A percentile compares a stretch with the other conserved stretches of the same genome.
Conservation (phyloP, 2,113 vertebrate species). For the Neofelis nebulosa region DNA sequence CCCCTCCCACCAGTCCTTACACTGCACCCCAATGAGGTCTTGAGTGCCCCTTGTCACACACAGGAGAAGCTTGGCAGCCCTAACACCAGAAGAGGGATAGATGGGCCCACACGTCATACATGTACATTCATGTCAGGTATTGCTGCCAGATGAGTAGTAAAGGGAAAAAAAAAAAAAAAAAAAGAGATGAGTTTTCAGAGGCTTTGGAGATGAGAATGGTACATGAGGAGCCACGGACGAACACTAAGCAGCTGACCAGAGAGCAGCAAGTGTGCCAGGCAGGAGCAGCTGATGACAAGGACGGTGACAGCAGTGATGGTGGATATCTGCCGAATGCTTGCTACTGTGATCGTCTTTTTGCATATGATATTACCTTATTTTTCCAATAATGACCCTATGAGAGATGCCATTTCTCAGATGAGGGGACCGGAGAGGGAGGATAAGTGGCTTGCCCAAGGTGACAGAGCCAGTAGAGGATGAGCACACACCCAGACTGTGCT, state of each 20-base stretch:
- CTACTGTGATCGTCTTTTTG: neutral
- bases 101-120: fast-evolving
- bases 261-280: neutral
- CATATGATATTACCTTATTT: neutral
- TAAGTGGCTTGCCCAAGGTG: neutral
- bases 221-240: neutral
- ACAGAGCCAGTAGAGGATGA: neutral
- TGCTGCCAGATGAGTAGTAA: neutral
- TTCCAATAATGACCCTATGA: neutral
- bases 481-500: fast-evolving
- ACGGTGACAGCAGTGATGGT: fast-evolving
- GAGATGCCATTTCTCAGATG: neutral
- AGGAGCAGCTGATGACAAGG: neutral
- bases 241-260: neutral
- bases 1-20: neutral
- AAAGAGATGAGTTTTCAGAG: neutral
- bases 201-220: neutral
- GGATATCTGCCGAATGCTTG: neutral
- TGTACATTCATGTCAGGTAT: neutral
- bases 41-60: neutral
- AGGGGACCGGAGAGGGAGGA: neutral
- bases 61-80: neutral
- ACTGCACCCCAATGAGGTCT: neutral
- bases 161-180: neutral
- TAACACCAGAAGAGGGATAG: neutral